Evolutionary conservation across 2,888 invertebrate genomes (phyloP).

Genomic region (Ecdyonurus torrentis): DNA sequence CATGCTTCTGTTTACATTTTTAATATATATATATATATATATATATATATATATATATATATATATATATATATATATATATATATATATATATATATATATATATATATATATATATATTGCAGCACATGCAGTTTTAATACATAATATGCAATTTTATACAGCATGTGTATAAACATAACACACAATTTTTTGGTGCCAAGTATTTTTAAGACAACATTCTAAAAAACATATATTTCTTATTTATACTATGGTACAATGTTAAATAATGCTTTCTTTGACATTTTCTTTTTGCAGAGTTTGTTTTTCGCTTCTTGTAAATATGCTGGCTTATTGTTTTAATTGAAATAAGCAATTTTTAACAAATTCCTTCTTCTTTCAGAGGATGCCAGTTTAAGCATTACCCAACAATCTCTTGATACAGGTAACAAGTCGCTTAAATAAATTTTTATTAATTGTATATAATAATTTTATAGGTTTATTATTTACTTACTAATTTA

Average conservation of each 20-base stretch:
- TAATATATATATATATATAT: too few species aligned
- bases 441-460: not conserved
- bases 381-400: conserved; percentile 57
- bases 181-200: too few species aligned
- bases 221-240: not conserved
- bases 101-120: too few species aligned
- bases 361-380: conserved; percentile 20
- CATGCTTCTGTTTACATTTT: too few species aligned
- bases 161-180: too few species aligned
- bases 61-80: too few species aligned
- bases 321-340: not conserved
- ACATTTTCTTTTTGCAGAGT: not conserved
- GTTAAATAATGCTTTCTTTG: not conserved
- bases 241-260: not conserved
- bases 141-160: too few species aligned
- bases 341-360: not conserved
- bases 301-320: not conserved
- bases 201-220: conserved; percentile 1
- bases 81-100: too few species aligned
- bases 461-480: conserved; percentile 5
- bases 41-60: too few species aligned
- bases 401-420: conserved; percentile 43
- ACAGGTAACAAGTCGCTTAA: not conserved
- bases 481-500: too few species aligned
- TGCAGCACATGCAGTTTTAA: too few species aligned